Evolutionary conservation across 2,888 invertebrate genomes (phyloP), one percentile per base, ranked within the genome.

Genomic region (Philopedon plagiatum): DNA sequence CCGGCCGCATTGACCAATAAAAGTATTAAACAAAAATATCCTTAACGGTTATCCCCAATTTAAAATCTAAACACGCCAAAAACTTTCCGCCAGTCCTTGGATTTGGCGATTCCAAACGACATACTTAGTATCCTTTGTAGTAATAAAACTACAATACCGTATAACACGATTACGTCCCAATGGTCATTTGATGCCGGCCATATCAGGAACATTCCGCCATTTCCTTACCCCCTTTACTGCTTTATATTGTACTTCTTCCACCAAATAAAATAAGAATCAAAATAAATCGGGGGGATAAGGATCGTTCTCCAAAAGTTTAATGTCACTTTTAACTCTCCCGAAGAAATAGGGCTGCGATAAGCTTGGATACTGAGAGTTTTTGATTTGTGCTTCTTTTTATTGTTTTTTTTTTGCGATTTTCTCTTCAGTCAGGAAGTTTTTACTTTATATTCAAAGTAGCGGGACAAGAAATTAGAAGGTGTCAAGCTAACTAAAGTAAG

Each of bases 181-280:
- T 74, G 74, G 74, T 74, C 74, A 74, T 71, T 74, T 74, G 64
- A 71, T 74, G 74, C 19, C 68, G 64, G 70, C 68, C 74, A 66
- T 74, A 74, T 74, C 74, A 70, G 65, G 62, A 74, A 74, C 74
- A 71, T 74, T 70, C 67, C 70, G 58, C 66, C 62, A 62, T 67
- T 71, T 74, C 70, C 70, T 71, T 70, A 46, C 69, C 63, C 74
- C 71, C 68, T 74, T 71, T 74, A 74, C 67, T 62, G 74, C 64
- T 58, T 69, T 63, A 60, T 63, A 71, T 71, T 71, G 65, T 74
- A 79, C 77, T 79, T 77, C 79, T 81, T 80, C 80, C 80, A 78
- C 78, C 80, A 79, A 82, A 82, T 82, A 82, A 82, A 82, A 82
- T 80, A 78, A 78, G 80, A 79, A 81, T 81, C 80, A 79, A 78